Evolutionary conservation across 2,797 vertebrate genomes (phyloP).

Genomic region (Cirrhinus mrigala): DNA sequence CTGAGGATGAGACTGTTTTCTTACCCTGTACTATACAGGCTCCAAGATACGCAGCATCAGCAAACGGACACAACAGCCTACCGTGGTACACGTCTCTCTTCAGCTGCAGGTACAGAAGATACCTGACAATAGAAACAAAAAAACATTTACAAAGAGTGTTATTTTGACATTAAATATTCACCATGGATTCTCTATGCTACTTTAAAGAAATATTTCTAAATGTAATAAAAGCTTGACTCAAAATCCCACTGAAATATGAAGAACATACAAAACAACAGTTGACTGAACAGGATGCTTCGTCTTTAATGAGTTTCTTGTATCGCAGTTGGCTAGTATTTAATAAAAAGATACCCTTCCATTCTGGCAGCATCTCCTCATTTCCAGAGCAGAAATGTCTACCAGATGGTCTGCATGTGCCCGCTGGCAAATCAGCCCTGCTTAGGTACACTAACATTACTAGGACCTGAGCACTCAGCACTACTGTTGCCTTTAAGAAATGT

Average conservation of each 20-base stretch:
- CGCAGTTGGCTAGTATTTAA: neutral
- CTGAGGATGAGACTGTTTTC: conserved; percentile 49
- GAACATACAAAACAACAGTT: neutral
- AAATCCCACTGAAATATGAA: neutral
- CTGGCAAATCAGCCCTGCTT: neutral
- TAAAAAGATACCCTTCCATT: neutral
- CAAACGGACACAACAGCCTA: conserved; percentile 93
- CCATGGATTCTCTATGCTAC: neutral
- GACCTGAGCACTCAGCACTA: neutral
- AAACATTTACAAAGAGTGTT: neutral
- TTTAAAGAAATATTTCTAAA: too few species aligned
- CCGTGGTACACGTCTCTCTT: conserved; percentile 98
- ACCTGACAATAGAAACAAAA: conserved; percentile 77
- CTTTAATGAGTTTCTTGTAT: neutral
- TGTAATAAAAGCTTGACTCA: neutral
- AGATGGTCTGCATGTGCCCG: too few species aligned
- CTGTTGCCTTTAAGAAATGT: neutral
- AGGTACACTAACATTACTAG: too few species aligned
- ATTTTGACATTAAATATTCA: neutral
- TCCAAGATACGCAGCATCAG: conserved; percentile 94
- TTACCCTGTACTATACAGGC: conserved; percentile 95
- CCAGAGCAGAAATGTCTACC: neutral
- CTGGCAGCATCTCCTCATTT: neutral
- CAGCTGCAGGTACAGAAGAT: conserved; percentile 94
- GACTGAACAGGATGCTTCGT: conserved; percentile 3